phyloP scores from a whole-genome alignment of 64 coral and sea anemone genomes.

The Orbicella faveolata region DNA sequence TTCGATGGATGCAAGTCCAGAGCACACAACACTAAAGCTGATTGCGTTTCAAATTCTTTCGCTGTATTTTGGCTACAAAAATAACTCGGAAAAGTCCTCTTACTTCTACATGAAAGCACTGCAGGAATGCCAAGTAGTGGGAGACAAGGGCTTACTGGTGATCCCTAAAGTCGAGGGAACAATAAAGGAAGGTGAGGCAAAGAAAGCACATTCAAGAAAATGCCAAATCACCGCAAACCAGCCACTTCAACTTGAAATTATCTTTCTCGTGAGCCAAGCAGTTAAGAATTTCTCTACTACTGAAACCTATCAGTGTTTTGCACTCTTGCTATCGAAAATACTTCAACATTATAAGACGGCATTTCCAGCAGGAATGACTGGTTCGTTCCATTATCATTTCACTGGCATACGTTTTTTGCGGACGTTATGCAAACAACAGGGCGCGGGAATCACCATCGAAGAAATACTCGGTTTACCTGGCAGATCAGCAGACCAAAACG shows the following conservation, averaged over 20 bases:
- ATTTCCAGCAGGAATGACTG: background rate
- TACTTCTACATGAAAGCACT: background rate
- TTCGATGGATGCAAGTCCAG: background rate
- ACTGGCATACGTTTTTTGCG: background rate
- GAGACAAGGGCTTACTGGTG: background rate
- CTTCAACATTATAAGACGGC: background rate
- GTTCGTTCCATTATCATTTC: background rate
- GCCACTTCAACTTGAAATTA: background rate
- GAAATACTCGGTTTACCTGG: background rate
- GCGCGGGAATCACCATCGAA: background rate
- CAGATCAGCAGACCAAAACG: background rate
- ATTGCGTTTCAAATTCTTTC: slow-evolving; percentile 1
- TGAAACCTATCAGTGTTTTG: background rate
- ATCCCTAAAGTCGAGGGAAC: background rate
- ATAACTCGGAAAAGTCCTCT: background rate
- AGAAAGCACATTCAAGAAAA: too few relatives aligned
- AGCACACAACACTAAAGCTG: background rate
- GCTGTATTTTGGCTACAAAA: background rate
- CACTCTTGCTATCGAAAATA: background rate
- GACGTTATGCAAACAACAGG: background rate
- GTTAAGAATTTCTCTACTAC: background rate
- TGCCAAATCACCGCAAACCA: background rate
- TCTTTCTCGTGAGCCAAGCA: background rate
- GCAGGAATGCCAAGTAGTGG: background rate
- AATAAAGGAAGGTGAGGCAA: background rate